Evolutionary conservation across 2,888 invertebrate species (phyloP).

Genomic region (Leptopilina syphax): DNA sequence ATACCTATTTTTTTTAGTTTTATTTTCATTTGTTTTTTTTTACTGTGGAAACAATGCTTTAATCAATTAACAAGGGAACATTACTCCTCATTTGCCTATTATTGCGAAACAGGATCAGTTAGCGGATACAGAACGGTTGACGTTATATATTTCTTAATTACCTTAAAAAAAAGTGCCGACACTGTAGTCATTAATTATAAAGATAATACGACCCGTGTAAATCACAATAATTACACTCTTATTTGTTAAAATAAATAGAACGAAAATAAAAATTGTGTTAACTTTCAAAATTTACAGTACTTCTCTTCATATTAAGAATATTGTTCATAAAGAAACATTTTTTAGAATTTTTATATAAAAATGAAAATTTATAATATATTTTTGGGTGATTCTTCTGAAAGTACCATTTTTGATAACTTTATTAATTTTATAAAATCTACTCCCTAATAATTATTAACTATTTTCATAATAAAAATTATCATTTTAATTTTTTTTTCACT

Average conservation of each 20-base stretch:
- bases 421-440: too few species aligned
- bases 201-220: background rate
- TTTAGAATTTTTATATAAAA: background rate
- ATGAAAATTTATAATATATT: too few species aligned
- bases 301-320: background rate
- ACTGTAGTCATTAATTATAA: conserved; percentile 20
- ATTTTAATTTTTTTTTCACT: too few species aligned
- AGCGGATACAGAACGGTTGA: conserved; percentile 36
- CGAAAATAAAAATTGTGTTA: background rate
- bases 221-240: background rate
- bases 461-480: too few species aligned
- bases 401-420: too few species aligned
- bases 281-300: background rate
- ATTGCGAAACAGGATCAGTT: conserved; percentile 43
- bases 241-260: background rate
- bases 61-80: conserved; percentile 44
- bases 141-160: conserved; percentile 46
- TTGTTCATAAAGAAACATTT: background rate
- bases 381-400: too few species aligned
- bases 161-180: background rate
- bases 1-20: too few species aligned
- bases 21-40: background rate
- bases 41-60: conserved; percentile 16
- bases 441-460: too few species aligned
- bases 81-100: conserved; percentile 43